Evolutionary conservation across 1,140 invertebrate species (phyloP).

Genomic region (Holotrichia oblita): DNA sequence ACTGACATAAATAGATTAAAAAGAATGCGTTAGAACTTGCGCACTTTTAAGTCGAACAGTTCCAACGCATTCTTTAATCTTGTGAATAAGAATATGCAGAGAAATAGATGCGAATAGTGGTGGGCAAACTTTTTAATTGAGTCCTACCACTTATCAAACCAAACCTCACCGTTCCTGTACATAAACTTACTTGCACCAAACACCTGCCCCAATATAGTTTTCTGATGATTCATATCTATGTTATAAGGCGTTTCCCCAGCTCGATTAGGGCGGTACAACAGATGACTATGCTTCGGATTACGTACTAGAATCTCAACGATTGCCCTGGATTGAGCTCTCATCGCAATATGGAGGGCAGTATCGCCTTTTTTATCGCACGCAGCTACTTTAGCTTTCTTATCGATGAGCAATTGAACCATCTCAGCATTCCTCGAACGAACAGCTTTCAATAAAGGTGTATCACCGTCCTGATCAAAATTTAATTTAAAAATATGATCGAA

Average conservation of each 20-base stretch:
- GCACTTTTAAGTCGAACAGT: no score
- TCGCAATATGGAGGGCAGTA: conserved; percentile 96
- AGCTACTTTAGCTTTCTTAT: conserved; percentile 93
- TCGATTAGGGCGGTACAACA: conserved; percentile 95
- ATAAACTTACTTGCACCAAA: conserved; percentile 85
- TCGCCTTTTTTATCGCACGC: conserved; percentile 96
- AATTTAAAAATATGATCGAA: background rate
- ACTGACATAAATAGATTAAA: no score
- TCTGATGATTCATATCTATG: conserved; percentile 94
- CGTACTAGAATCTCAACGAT: conserved; percentile 95
- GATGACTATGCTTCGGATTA: conserved; percentile 95
- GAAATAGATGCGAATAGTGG: no score
- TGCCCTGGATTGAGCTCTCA: conserved; percentile 91
- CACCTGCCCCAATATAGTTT: conserved; percentile 94
- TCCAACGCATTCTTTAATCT: no score
- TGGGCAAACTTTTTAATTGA: no score
- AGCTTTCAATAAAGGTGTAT: conserved; percentile 91
- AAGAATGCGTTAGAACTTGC: no score
- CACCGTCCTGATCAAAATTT: conserved; percentile 73
- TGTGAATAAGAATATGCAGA: no score
- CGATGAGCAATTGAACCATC: conserved; percentile 90
- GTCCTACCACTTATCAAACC: no score
- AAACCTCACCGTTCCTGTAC: background rate
- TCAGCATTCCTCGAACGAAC: conserved; percentile 91
- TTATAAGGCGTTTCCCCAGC: conserved; percentile 97